These are phyloP conservation scores for Sminthurinus signatus DNA, from an alignment of 1,140 invertebrate species.

Conservation along the genomic window DNA sequence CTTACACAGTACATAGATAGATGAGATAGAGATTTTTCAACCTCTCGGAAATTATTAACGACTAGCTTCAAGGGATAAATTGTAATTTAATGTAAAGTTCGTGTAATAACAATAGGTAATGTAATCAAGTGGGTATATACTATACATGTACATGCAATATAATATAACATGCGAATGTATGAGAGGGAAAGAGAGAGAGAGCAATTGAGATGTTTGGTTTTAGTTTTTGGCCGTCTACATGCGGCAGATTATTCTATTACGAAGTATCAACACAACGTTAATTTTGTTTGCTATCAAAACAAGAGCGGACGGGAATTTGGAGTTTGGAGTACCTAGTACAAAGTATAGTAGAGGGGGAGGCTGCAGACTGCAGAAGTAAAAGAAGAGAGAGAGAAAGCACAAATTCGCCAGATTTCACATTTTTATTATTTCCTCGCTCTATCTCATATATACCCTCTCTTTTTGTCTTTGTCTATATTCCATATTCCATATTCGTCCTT, in stretches of 20 bases:
- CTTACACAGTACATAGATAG: too few relatives aligned
- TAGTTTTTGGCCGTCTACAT: conserved; percentile 17
- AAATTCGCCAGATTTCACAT: conserved; percentile 24
- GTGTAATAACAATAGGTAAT: conserved; percentile 30
- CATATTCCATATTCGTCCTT: too few relatives aligned
- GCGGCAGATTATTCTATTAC: conserved; percentile 41
- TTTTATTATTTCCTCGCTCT: too few relatives aligned
- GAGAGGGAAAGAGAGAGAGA: conserved; percentile 9
- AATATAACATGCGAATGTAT: background rate
- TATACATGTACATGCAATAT: too few relatives aligned
- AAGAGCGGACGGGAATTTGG: conserved; percentile 21
- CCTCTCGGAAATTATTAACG: conserved; percentile 27
- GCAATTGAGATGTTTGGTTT: conserved; percentile 31
- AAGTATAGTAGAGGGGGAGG: too few relatives aligned
- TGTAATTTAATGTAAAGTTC: conserved; percentile 34
- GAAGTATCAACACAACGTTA: conserved; percentile 43
- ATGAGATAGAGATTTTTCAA: conserved; percentile 22
- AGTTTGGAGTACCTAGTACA: too few relatives aligned
- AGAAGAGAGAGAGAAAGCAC: conserved; percentile 11
- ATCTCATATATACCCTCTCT: too few relatives aligned
- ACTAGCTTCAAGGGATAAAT: conserved; percentile 21
- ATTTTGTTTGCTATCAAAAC: conserved; percentile 45
- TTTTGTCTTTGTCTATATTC: too few relatives aligned
- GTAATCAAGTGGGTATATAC: conserved; percentile 25
- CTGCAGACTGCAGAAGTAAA: too few relatives aligned